Evolutionary conservation across 1,140 invertebrate genomes (phyloP), one percentile per base, ranked within the genome.

Genomic region (Lasioglossum baleicum): DNA sequence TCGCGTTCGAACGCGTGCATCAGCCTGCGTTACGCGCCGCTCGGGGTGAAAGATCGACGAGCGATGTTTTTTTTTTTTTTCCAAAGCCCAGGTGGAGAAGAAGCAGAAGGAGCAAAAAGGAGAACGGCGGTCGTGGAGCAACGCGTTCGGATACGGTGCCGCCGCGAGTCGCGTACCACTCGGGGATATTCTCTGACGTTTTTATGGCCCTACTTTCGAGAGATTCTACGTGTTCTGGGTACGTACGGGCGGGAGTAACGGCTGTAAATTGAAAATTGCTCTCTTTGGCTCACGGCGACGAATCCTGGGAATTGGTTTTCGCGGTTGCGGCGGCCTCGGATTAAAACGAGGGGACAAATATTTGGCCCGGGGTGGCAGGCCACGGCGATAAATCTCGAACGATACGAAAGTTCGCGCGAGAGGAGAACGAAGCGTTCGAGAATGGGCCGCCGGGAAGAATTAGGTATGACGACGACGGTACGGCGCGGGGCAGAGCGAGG

Each of bases 91-190:
- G n/a, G n/a, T n/a, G n/a, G n/a, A n/a, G n/a, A n/a, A n/a, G n/a
- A n/a, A n/a, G n/a, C n/a, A n/a, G n/a, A n/a, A n/a, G n/a, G n/a
- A n/a, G n/a, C n/a, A n/a, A n/a, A n/a, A n/a, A n/a, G n/a, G n/a
- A n/a, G n/a, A n/a, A n/a, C n/a, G n/a, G n/a, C n/a, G n/a, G n/a
- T n/a, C n/a, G n/a, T n/a, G n/a, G n/a, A n/a, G n/a, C n/a, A n/a
- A 2, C n/a, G n/a, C 31, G 72, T 86, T 86, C 61, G 84, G 84
- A 85, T 80, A 82, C 78, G 80, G 56, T 73, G 53, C 70, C 63
- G 81, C 84, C 79, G 85, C 85, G 84, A 87, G 82, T 87, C 85
- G 85, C n/a, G n/a, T 73, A 74, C 73, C 67, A 83, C 77, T 83
- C 70, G 58, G 82, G 70, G 67, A 78, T 83, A 78, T 80, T 69